phyloP scores from a whole-genome alignment of 2,888 invertebrate genomes.

The Netelia inedita region DNA sequence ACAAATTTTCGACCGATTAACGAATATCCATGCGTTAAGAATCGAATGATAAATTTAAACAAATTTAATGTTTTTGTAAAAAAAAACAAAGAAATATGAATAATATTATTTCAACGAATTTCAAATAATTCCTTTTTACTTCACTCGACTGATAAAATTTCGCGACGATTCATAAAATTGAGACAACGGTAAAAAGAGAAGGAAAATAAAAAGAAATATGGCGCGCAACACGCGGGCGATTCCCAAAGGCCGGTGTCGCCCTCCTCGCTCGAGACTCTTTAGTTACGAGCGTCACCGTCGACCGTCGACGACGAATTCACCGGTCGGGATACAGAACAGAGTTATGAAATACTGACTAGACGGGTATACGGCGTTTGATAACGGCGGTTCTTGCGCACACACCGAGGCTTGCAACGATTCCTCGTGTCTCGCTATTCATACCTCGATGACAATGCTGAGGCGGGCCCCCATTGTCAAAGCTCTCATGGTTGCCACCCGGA shows the following conservation, averaged over 20 bases:
- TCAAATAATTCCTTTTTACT: background rate
- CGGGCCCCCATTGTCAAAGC: background rate
- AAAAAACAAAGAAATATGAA: background rate
- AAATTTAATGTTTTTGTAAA: background rate
- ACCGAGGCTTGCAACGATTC: background rate
- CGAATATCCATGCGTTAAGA: too few species aligned
- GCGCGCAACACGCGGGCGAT: background rate
- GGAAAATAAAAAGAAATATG: background rate
- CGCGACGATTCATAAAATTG: background rate
- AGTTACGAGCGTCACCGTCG: background rate
- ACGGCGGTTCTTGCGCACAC: slow-evolving; percentile 7
- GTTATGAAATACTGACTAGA: slow-evolving; percentile 32
- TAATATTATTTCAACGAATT: background rate
- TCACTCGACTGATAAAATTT: background rate
- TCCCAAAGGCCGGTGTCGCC: background rate
- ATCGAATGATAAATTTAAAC: background rate
- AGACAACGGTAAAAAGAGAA: background rate
- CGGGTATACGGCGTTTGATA: slow-evolving; percentile 39
- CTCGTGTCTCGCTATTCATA: background rate
- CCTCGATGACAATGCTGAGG: slow-evolving; percentile 1
- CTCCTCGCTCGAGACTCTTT: background rate
- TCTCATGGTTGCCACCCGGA: background rate
- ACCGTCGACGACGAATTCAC: background rate
- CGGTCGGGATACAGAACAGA: slow-evolving; percentile 2
- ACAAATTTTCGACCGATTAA: too few species aligned